Conservation (phyloP, 2,797 vertebrate species). For the Oceanodroma leucorhoa region DNA sequence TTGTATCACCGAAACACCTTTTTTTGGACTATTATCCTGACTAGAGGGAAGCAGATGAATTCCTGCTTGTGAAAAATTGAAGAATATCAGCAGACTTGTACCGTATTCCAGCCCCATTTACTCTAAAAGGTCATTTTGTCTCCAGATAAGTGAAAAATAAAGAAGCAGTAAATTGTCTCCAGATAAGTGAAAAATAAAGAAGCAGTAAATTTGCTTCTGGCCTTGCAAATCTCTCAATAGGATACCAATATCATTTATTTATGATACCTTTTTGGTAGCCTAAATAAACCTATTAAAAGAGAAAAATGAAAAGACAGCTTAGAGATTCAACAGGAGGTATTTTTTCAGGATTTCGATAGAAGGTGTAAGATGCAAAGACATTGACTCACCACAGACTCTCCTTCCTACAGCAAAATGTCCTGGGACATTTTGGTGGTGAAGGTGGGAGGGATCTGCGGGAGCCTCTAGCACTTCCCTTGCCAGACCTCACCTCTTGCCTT, state of each 20-base stretch:
- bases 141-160: neutral
- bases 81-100: neutral
- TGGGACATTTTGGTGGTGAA: neutral
- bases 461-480: neutral
- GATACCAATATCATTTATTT: neutral
- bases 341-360: neutral
- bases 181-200: neutral
- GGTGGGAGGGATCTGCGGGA: neutral
- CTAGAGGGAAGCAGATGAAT: neutral
- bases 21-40: neutral
- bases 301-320: fast-evolving
- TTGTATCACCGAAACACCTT: neutral
- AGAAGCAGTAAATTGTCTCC: neutral
- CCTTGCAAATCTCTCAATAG: neutral
- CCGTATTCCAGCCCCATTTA: neutral
- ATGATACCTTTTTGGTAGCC: neutral
- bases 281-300: neutral
- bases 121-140: neutral
- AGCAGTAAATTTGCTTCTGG: neutral
- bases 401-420: neutral
- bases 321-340: neutral
- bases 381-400: neutral
- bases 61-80: neutral
- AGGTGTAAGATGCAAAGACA: neutral
- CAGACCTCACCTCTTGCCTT: neutral